Base-by-base conservation (phyloP, 1,140 invertebrate genomes). In the Nasonia giraulti region DNA sequence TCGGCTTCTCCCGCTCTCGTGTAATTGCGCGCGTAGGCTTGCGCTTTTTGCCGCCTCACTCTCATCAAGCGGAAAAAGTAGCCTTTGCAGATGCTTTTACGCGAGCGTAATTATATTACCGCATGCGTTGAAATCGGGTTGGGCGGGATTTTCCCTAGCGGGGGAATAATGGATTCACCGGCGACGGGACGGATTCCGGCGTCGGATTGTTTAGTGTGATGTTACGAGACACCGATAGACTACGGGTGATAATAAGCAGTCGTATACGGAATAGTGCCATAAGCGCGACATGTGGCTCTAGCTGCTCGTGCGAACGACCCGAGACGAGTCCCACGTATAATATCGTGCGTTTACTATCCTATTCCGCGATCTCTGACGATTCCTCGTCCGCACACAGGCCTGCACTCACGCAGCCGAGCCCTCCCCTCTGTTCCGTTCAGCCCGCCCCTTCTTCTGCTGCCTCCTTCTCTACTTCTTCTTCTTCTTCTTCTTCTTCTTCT, bases 341-440 rank as follows among this genome's bases (percentile, higher is more conserved):
- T 62, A 78, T 78, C 47, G 47, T 50, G 47, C 76, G 47, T 78
- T 78, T 66, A 66, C 76, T 78, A 78, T 78, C 76, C 76, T 66
- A 78, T 78, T 78, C 76, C 76, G 76, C 76, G 50, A 78, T 78
- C 76, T 78, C 76, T 66, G 47, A 78, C 76, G 76, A 78, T 50
- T 62, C 76, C 50, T 40, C 47, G 44, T 62, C 47, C 47, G 17
- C 74, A 20, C 74, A 20, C 4, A 62, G 55, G 7, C 55, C 55
- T 17, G 71, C 31, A 74, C 74, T 44, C 74, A 76, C 74, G 75
- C 75, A 77, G 23, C 31, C 69, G 27, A 27, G 23, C 69, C 23
- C 69, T 27, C 69, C 55, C 20, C 55, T 62, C 55, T 62, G 20
- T 62, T 55, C 17, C 17, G 55, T 62, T 62, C 55, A 62, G 55